phyloP scores from a whole-genome alignment of 2,888 invertebrate genomes.

The Spodoptera littoralis region DNA sequence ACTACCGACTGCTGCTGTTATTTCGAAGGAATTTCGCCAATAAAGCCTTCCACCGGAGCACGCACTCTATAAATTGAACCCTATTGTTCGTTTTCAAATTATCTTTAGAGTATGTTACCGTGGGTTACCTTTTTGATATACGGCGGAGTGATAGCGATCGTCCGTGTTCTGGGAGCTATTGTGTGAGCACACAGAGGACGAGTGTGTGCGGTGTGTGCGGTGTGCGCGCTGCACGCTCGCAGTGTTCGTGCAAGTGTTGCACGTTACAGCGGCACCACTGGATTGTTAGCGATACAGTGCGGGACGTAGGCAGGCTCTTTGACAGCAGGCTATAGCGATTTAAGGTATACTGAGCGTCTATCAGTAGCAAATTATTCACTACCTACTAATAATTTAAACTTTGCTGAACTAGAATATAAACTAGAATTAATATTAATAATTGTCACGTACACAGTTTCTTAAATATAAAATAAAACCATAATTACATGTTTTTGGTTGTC shows the following conservation, averaged over 20 bases:
- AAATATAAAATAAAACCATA: not conserved
- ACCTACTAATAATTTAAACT: no score
- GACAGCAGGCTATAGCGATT: no score
- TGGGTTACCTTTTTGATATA: constrained; percentile 48
- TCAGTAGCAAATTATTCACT: no score
- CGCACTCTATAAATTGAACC: constrained; percentile 59
- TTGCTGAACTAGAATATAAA: no score
- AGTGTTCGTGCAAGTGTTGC: constrained; percentile 16
- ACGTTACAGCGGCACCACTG: not conserved
- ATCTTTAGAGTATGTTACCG: constrained; percentile 49
- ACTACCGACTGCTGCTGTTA: constrained; percentile 45
- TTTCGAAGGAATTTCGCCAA: constrained; percentile 45
- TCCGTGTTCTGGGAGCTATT: constrained; percentile 20
- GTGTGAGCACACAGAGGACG: constrained; percentile 2
- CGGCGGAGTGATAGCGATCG: constrained; percentile 36
- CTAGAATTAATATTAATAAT: not conserved
- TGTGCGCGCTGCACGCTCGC: not conserved
- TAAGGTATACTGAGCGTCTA: not conserved
- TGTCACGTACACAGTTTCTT: not conserved
- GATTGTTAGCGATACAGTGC: constrained; percentile 10
- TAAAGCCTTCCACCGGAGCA: constrained; percentile 48
- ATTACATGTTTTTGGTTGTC: not conserved
- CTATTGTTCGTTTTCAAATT: constrained; percentile 59
- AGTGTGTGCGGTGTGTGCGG: not conserved
- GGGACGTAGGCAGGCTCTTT: not conserved